Conservation (phyloP, 2,888 invertebrate species). For the Amaurobius ferox region DNA sequence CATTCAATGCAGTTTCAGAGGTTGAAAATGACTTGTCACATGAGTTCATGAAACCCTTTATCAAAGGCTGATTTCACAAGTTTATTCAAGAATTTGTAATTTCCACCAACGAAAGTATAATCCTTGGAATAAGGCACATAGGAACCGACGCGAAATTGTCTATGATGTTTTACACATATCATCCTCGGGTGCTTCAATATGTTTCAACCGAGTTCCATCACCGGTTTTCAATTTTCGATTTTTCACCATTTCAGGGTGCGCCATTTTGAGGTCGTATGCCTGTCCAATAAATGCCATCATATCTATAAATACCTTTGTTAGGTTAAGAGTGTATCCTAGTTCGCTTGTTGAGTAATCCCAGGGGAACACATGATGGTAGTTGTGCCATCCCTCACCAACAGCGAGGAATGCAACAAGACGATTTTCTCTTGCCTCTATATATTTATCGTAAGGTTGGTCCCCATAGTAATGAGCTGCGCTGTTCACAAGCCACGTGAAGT, state of each 20-base stretch:
- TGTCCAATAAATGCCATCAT: slow-evolving; percentile 77
- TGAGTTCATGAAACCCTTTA: too few relatives aligned
- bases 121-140: background rate
- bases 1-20: too few relatives aligned
- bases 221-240: slow-evolving; percentile 62
- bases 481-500: slow-evolving; percentile 81
- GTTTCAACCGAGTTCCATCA: slow-evolving; percentile 53
- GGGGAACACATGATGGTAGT: slow-evolving; percentile 77
- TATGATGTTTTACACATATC: slow-evolving; percentile 22
- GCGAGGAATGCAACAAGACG: slow-evolving; percentile 76
- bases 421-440: slow-evolving; percentile 78
- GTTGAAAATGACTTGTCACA: too few relatives aligned
- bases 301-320: slow-evolving; percentile 78
- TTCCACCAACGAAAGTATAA: too few relatives aligned
- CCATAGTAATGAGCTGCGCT: slow-evolving; percentile 80
- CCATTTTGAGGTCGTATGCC: slow-evolving; percentile 75
- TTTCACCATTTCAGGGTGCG: slow-evolving; percentile 55
- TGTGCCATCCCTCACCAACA: slow-evolving; percentile 77
- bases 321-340: slow-evolving; percentile 77
- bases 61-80: too few relatives aligned
- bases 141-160: background rate
- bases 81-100: too few relatives aligned
- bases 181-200: slow-evolving; percentile 11
- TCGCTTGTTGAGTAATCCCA: slow-evolving; percentile 77
- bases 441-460: slow-evolving; percentile 78